These are phyloP conservation scores for Ophthalmolycus amberensis DNA, from an alignment of 2,113 vertebrate genomes.

Conservation along the genomic window DNA sequence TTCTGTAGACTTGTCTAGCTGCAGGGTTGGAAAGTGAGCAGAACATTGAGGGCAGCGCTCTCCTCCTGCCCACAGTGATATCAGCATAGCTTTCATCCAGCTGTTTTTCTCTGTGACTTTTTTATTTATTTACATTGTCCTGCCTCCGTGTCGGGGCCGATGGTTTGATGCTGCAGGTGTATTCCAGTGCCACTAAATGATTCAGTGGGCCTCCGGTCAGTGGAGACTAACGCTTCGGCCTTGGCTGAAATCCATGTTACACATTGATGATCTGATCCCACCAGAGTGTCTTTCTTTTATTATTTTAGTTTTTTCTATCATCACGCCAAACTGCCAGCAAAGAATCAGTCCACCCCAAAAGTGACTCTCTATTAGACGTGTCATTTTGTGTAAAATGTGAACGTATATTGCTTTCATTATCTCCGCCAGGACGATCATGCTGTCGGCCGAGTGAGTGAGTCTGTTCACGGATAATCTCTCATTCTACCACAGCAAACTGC, in stretches of 20 bases:
- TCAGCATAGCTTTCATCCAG: not conserved
- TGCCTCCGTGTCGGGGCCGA: not conserved
- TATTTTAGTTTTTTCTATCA: too few relatives aligned
- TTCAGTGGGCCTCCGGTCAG: slow-evolving; percentile 25
- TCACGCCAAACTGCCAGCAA: not conserved
- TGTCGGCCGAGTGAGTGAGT: not conserved
- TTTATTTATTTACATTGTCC: not conserved
- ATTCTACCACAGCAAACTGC: not conserved
- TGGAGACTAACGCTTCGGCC: slow-evolving; percentile 28
- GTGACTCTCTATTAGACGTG: not conserved
- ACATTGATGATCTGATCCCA: slow-evolving; percentile 8
- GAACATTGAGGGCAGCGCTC: not conserved
- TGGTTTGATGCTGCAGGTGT: slow-evolving; percentile 14
- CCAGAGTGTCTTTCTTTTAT: not conserved
- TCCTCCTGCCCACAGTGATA: not conserved
- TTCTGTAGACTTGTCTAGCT: not conserved
- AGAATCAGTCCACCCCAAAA: not conserved
- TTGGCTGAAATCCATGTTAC: slow-evolving; percentile 15
- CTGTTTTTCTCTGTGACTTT: not conserved
- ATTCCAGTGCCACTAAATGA: slow-evolving; percentile 41
- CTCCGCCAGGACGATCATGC: too few relatives aligned
- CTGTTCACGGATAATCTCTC: not conserved
- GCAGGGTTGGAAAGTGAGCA: not conserved
- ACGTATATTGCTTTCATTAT: not conserved
- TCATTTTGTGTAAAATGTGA: not conserved